phyloP scores from a whole-genome alignment of 2,888 invertebrate species.

The Melanostoma mellinum region DNA sequence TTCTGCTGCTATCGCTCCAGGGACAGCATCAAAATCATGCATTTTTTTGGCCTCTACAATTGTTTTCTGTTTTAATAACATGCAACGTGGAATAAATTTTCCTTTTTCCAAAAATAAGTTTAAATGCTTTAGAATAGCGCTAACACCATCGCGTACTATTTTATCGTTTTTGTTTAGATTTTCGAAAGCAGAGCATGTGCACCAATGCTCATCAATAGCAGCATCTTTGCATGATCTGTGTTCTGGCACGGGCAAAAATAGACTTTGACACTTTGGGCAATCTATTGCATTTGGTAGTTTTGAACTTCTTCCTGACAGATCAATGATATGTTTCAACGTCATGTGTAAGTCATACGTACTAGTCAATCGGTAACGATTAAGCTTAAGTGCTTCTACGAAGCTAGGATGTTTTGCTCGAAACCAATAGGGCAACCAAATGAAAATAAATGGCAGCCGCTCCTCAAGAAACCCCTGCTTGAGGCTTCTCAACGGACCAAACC shows the following conservation, averaged over 20 bases:
- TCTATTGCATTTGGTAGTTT: constrained; percentile 80
- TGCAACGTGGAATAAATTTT: constrained; percentile 23
- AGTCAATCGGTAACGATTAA: constrained; percentile 86
- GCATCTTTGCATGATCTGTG: constrained; percentile 87
- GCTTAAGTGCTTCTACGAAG: constrained; percentile 83
- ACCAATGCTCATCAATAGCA: constrained; percentile 88
- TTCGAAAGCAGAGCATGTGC: constrained; percentile 86
- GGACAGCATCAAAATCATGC: neutral
- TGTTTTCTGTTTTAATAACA: neutral
- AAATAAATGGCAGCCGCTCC: constrained; percentile 89
- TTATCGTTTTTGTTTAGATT: constrained; percentile 29
- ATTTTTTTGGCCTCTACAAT: constrained; percentile 14
- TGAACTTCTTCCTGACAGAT: constrained; percentile 81
- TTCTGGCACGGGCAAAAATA: constrained; percentile 85
- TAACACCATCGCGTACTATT: neutral
- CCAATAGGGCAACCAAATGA: constrained; percentile 86
- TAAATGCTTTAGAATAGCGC: constrained; percentile 3
- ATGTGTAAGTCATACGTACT: constrained; percentile 89
- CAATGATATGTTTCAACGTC: constrained; percentile 86
- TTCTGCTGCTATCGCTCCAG: neutral
- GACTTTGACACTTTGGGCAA: constrained; percentile 86
- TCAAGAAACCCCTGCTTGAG: constrained; percentile 89
- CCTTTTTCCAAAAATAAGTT: constrained; percentile 24
- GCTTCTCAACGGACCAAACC: constrained; percentile 87
- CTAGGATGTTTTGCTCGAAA: constrained; percentile 84